phyloP scores from a whole-genome alignment of 2,797 vertebrate species.

The Salarias fasciatus region DNA sequence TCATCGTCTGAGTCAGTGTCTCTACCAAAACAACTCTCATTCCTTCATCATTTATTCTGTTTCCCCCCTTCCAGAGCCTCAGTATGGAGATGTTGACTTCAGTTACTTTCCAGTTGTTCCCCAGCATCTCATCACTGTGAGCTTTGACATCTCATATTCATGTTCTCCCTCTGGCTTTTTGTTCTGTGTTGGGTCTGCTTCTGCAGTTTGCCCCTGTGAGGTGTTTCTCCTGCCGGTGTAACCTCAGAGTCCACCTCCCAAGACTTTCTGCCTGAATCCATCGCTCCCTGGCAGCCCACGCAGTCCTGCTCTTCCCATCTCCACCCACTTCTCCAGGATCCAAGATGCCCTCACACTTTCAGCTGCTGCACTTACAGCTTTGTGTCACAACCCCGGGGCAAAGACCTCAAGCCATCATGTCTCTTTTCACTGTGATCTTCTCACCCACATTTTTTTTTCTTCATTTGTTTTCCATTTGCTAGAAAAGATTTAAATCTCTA shows the following conservation, averaged over 20 bases:
- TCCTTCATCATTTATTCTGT: neutral
- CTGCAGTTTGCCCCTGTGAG: neutral
- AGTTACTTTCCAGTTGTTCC: conserved; percentile 7
- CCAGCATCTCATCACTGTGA: conserved; percentile 2
- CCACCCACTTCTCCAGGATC: conserved; percentile 6
- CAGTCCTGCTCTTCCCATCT: conserved; percentile 1
- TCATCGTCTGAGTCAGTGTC: conserved; percentile 2
- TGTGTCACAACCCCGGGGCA: conserved; percentile 15
- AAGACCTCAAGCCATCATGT: neutral
- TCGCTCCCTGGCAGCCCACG: conserved; percentile 1
- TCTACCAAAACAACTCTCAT: conserved; percentile 15
- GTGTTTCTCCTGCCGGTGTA: conserved; percentile 8
- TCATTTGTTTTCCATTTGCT: no score
- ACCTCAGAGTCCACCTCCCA: neutral
- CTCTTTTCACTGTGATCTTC: conserved; percentile 19
- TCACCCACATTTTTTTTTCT: neutral
- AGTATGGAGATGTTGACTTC: neutral
- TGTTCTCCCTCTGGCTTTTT: conserved; percentile 1
- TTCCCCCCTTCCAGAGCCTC: conserved; percentile 2
- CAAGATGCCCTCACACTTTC: conserved; percentile 6
- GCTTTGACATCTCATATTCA: conserved; percentile 1
- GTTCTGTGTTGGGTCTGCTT: neutral
- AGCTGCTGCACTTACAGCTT: neutral
- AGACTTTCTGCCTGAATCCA: conserved; percentile 14
- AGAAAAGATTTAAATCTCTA: no score